Percentiles rank a stretch among this genome's conserved stretches.
Conservation (phyloP, 2,797 vertebrate genomes). For the Knipowitschia caucasica region DNA sequence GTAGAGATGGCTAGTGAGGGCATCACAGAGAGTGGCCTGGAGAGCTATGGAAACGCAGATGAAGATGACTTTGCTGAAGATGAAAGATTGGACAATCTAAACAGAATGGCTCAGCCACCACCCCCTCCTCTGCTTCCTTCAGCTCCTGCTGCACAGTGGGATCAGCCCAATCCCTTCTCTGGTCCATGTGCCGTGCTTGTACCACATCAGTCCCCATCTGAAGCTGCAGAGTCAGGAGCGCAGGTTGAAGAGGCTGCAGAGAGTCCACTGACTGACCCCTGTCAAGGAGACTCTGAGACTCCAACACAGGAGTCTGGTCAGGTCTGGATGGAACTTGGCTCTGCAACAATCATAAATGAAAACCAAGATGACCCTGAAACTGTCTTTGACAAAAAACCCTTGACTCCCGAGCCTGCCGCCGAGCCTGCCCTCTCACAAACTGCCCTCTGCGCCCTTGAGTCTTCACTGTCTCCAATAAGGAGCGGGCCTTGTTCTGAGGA, state of each 20-base stretch:
- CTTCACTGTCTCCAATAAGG: constrained; percentile 71
- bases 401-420: constrained; percentile 3
- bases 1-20: constrained; percentile 79
- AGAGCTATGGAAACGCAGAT: constrained; percentile 76
- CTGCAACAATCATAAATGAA: constrained; percentile 26
- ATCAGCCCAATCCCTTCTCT: constrained; percentile 60
- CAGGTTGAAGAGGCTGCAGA: constrained; percentile 27
- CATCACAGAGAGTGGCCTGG: constrained; percentile 73
- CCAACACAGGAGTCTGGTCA: constrained; percentile 52
- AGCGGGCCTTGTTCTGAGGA: constrained; percentile 78
- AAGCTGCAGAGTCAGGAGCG: constrained; percentile 11
- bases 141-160: constrained; percentile 67
- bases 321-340: constrained; percentile 52
- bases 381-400: constrained; percentile 23
- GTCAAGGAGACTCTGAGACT: constrained; percentile 57
- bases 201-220: constrained; percentile 27
- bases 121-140: constrained; percentile 57
- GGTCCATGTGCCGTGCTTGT: constrained; percentile 63
- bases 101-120: constrained; percentile 53
- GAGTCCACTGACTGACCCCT: constrained; percentile 45
- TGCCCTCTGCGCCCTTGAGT: constrained; percentile 26
- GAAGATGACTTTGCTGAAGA: constrained; percentile 76
- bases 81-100: constrained; percentile 78
- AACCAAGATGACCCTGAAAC: constrained; percentile 22
- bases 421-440: constrained; percentile 26